phyloP scores from a whole-genome alignment of 35 echinoderm and acorn worm genomes.

The Eucidaris tribuloides region DNA sequence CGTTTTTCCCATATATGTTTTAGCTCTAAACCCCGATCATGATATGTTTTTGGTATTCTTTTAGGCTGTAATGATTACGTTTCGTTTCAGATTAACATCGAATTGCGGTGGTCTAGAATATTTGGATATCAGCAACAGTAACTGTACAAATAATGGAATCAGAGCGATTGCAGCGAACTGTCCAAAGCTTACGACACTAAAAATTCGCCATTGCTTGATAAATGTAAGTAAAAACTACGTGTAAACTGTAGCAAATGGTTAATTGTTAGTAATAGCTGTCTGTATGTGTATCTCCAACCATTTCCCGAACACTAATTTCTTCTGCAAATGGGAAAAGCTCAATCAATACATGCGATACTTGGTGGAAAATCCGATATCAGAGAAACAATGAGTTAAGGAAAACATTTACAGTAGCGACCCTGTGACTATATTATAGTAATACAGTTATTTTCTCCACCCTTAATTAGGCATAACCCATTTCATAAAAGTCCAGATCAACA shows the following conservation, averaged over 20 bases:
- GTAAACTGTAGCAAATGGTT: neutral
- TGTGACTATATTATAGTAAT: too few species aligned
- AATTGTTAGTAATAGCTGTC: neutral
- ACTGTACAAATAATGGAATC: constrained; percentile 17
- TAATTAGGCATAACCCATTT: too few species aligned
- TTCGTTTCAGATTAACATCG: constrained; percentile 49
- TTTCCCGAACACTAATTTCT: neutral
- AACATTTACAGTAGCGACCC: too few species aligned
- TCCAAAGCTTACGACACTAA: constrained; percentile 18
- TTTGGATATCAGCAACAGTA: constrained; percentile 63
- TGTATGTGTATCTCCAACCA: neutral
- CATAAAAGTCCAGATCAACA: too few species aligned
- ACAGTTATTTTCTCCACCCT: too few species aligned
- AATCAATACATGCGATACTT: neutral
- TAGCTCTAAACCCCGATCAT: too few species aligned
- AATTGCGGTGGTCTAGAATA: constrained; percentile 19
- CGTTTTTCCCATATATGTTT: too few species aligned
- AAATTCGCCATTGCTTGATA: constrained; percentile 15
- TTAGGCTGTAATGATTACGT: too few species aligned
- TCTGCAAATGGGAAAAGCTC: neutral
- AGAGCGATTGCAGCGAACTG: constrained; percentile 21
- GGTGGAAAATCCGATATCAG: neutral
- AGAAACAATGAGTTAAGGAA: too few species aligned
- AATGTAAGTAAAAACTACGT: neutral
- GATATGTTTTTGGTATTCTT: too few species aligned